Conservation (phyloP, 2,888 invertebrate genomes). For the Allolobophora icterica region DNA sequence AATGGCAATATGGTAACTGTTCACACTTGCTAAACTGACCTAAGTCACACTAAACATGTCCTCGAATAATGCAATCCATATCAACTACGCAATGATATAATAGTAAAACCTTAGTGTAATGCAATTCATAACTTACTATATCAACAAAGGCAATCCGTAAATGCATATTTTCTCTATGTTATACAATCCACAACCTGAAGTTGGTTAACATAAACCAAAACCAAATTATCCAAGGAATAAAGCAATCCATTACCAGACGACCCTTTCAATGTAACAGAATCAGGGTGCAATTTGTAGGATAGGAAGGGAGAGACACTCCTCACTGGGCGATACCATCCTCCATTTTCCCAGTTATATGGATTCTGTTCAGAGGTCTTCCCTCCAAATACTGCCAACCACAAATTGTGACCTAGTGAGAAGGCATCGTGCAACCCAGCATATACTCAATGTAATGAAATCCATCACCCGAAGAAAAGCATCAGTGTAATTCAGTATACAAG, state of each 20-base stretch:
- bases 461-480: not conserved
- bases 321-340: not conserved
- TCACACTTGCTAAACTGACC: not conserved
- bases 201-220: not conserved
- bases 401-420: not conserved
- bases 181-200: not conserved
- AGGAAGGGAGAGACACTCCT: not conserved
- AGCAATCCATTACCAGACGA: not conserved
- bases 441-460: not conserved
- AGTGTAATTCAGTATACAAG: not conserved
- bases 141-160: not conserved
- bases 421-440: not conserved
- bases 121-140: not conserved
- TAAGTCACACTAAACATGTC: not conserved
- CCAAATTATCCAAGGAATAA: not conserved
- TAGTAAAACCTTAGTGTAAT: not conserved
- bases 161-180: not conserved
- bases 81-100: not conserved
- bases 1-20: not conserved
- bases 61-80: not conserved
- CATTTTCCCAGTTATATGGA: not conserved
- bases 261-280: not conserved
- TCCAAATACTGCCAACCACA: not conserved
- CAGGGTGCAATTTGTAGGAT: not conserved
- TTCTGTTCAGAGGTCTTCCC: not conserved